Evolutionary conservation across 1,140 invertebrate species (phyloP).

Genomic region (Choristoneura fumiferana): DNA sequence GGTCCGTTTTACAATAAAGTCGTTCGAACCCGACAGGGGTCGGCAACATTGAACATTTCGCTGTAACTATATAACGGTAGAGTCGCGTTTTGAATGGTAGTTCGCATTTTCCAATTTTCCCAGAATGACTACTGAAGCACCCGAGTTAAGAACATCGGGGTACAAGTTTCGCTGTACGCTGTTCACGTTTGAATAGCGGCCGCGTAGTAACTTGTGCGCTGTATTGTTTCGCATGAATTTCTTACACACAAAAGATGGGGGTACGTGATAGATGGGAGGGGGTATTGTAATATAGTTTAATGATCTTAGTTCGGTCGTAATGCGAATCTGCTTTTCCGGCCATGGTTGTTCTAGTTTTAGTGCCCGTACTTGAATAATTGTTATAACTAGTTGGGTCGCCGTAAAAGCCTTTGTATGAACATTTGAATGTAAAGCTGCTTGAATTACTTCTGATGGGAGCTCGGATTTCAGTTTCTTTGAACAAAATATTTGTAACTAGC

Average conservation of each 20-base stretch:
- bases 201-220: conserved; percentile 69
- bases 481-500: no score
- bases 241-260: conserved; percentile 71
- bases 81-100: conserved; percentile 35
- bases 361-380: conserved; percentile 18
- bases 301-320: conserved; percentile 74
- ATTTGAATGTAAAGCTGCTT: not conserved
- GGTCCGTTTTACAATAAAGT: conserved; percentile 4
- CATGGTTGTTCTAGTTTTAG: conserved; percentile 42
- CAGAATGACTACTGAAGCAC: conserved; percentile 63
- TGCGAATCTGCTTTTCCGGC: conserved; percentile 73
- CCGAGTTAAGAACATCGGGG: conserved; percentile 71
- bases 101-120: conserved; percentile 68
- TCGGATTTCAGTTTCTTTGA: not conserved
- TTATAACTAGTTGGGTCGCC: not conserved
- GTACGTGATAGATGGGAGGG: conserved; percentile 67
- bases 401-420: conserved; percentile 9
- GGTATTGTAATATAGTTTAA: conserved; percentile 68
- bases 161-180: conserved; percentile 70
- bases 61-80: conserved; percentile 35
- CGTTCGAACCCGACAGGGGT: conserved; percentile 28
- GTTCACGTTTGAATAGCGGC: conserved; percentile 67
- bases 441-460: not conserved
- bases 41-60: conserved; percentile 22
- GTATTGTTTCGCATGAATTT: conserved; percentile 63